Conservation (phyloP, 2,113 vertebrate species). For the Rhinoptilus africanus region DNA sequence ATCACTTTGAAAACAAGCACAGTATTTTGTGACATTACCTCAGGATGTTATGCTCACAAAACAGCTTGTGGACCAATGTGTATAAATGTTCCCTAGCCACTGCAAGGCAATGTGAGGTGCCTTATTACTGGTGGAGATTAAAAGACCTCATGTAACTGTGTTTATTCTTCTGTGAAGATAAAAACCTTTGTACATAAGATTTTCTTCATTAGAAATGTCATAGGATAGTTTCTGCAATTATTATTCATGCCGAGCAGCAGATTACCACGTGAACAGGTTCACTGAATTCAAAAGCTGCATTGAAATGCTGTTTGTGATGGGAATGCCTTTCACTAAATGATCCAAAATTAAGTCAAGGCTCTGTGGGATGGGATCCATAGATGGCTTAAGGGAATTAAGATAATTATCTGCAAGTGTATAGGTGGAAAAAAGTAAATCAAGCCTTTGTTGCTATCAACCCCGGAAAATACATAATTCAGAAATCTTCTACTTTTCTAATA, state of each 20-base stretch:
- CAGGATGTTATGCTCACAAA: background rate
- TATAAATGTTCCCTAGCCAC: background rate
- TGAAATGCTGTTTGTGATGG: background rate
- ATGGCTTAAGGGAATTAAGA: background rate
- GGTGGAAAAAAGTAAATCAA: background rate
- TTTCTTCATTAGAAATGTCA: background rate
- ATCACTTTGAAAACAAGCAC: background rate
- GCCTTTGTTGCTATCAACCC: background rate
- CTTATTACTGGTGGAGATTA: background rate
- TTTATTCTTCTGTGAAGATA: background rate
- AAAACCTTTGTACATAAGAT: background rate
- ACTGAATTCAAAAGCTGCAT: background rate
- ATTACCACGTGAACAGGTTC: background rate
- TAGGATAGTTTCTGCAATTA: background rate
- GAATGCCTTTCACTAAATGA: background rate
- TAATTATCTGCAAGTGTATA: background rate
- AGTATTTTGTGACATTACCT: background rate
- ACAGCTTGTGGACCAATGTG: background rate
- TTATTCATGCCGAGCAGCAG: background rate
- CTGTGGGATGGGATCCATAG: no score
- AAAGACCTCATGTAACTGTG: background rate
- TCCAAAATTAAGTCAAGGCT: background rate
- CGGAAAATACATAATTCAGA: background rate
- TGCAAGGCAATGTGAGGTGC: fast-evolving
- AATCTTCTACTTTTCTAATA: background rate